A percentile compares a stretch with the other conserved stretches of the same genome.
Conservation (phyloP, 2,888 invertebrate species). For the Caenorhabditis doughertyi region DNA sequence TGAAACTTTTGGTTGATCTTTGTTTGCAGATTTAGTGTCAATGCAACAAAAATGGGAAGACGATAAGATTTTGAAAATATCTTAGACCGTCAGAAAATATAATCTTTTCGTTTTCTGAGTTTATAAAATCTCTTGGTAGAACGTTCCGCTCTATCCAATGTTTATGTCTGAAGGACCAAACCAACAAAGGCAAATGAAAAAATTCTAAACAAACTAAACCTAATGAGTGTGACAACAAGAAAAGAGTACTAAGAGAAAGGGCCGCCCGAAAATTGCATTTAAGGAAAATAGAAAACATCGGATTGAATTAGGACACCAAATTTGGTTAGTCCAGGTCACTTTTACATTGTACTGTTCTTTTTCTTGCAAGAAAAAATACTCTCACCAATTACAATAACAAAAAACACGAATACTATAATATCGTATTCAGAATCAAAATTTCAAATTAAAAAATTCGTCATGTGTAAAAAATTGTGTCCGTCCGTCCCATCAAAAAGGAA, state of each 20-base stretch:
- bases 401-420: conserved; percentile 5
- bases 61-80: too few species aligned
- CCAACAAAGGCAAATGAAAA: not conserved
- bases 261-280: conserved; percentile 10
- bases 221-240: not conserved
- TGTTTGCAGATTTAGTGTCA: not conserved
- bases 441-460: conserved; percentile 30
- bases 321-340: conserved; percentile 34
- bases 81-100: too few species aligned
- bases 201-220: not conserved
- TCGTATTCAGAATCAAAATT: not conserved
- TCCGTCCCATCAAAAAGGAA: too few species aligned
- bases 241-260: conserved; percentile 3
- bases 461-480: conserved; percentile 30
- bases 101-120: too few species aligned
- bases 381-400: not conserved
- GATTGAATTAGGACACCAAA: conserved; percentile 16
- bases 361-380: not conserved
- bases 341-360: not conserved
- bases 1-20: conserved; percentile 29
- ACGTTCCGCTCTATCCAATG: not conserved
- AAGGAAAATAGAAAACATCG: conserved; percentile 2
- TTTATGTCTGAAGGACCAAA: not conserved
- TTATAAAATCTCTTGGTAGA: too few species aligned
- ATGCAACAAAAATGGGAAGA: not conserved